Evolutionary conservation across 2,113 vertebrate genomes (phyloP).

Genomic region (Anser brachyrhynchus): DNA sequence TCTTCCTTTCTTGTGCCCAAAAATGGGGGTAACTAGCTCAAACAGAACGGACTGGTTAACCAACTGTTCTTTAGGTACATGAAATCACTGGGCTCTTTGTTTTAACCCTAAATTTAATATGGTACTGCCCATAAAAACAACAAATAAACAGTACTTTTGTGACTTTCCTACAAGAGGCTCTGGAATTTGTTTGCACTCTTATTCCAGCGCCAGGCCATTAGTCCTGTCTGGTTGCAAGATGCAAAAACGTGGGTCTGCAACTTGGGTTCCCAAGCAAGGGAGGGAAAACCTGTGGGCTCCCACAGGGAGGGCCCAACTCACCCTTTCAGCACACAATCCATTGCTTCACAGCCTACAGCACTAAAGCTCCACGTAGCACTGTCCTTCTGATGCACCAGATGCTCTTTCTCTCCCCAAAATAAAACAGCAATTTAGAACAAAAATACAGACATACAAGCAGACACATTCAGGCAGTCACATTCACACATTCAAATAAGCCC

Average conservation of each 20-base stretch:
- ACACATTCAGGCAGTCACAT: neutral
- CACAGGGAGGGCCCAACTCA: neutral
- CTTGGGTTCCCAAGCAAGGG: neutral
- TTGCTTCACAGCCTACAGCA: neutral
- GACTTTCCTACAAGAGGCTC: neutral
- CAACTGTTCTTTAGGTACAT: accelerated
- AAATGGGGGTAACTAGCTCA: neutral
- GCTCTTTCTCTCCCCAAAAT: neutral
- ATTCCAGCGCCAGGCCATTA: neutral
- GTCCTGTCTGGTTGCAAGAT: neutral
- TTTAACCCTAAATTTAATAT: neutral
- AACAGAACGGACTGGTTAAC: accelerated
- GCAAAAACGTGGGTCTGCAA: accelerated
- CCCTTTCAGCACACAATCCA: neutral
- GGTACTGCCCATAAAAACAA: neutral
- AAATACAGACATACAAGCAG: neutral
- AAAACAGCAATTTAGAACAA: neutral
- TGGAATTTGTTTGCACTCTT: neutral
- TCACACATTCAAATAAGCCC: neutral
- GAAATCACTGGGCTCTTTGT: neutral
- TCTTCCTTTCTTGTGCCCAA: neutral
- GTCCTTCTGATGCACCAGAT: neutral
- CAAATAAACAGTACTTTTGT: neutral
- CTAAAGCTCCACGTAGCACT: neutral
- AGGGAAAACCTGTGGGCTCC: neutral